Percentiles rank a stretch among this genome's conserved stretches.
Conservation (phyloP, 2,888 invertebrate genomes). For the Philonicus albiceps region DNA sequence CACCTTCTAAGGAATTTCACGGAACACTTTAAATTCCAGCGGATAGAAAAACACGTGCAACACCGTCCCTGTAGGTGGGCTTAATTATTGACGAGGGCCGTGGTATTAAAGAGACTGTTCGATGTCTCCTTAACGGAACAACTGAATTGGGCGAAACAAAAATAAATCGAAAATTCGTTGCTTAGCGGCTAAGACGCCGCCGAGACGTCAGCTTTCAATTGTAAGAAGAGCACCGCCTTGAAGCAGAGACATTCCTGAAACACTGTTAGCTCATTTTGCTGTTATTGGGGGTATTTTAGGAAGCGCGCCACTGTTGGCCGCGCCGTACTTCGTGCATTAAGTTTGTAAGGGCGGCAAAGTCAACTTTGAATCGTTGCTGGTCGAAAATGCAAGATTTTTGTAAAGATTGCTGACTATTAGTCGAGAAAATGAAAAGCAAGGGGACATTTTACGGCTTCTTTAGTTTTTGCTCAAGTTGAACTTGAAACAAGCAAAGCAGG, state of each 20-base stretch:
- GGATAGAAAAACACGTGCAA: background rate
- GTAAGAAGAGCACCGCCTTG: slow-evolving; percentile 9
- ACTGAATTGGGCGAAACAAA: slow-evolving; percentile 49
- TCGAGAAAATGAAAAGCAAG: background rate
- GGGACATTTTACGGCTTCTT: background rate
- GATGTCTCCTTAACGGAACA: slow-evolving; percentile 52
- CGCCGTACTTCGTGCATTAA: slow-evolving; percentile 6
- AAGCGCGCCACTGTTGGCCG: background rate
- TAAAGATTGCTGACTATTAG: background rate
- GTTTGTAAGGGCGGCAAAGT: background rate
- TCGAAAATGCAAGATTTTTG: background rate
- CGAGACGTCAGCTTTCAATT: slow-evolving; percentile 36
- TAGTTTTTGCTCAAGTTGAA: background rate
- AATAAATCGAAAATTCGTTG: slow-evolving; percentile 31
- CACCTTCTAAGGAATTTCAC: background rate
- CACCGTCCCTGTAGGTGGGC: background rate
- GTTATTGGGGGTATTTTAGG: slow-evolving; percentile 36
- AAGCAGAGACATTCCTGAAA: slow-evolving; percentile 28
- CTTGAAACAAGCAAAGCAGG: background rate
- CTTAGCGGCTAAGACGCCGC: background rate
- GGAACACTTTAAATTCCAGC: background rate
- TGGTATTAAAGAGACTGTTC: slow-evolving; percentile 50
- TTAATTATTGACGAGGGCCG: background rate
- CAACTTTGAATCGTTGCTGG: background rate
- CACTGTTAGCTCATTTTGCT: slow-evolving; percentile 7